phyloP scores from a whole-genome alignment of 2,797 vertebrate species.

The Sebastes hubbsi region DNA sequence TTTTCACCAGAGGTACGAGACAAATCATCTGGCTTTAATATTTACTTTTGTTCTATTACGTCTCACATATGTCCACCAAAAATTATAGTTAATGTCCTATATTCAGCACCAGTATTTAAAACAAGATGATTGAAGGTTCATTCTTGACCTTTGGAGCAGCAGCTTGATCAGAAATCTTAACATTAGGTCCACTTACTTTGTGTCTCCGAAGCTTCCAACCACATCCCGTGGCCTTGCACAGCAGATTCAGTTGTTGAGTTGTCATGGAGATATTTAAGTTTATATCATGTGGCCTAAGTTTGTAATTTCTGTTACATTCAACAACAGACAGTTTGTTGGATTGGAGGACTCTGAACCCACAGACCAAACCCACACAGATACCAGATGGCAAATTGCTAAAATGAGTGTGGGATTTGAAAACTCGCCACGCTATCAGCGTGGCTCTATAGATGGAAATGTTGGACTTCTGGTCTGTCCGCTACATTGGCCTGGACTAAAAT shows the following conservation, averaged over 20 bases:
- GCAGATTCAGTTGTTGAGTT: too few species aligned
- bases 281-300: not conserved
- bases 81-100: not conserved
- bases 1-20: constrained; percentile 56
- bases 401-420: not conserved
- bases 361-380: not conserved
- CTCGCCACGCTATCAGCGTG: too few species aligned
- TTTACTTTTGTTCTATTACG: not conserved
- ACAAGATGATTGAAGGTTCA: not conserved
- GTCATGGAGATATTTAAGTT: not conserved
- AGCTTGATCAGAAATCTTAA: not conserved
- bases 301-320: too few species aligned
- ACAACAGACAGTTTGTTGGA: not conserved
- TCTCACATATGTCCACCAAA: not conserved
- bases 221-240: not conserved
- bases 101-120: not conserved
- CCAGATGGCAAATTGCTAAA: not conserved
- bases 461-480: too few species aligned
- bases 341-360: not conserved
- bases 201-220: not conserved
- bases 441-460: too few species aligned
- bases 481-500: too few species aligned
- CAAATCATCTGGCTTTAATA: not conserved
- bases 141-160: too few species aligned
- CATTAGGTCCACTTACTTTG: not conserved